Evolutionary conservation across 23 tunicate genomes (phyloP).

Genomic region (Corella eumyota): DNA sequence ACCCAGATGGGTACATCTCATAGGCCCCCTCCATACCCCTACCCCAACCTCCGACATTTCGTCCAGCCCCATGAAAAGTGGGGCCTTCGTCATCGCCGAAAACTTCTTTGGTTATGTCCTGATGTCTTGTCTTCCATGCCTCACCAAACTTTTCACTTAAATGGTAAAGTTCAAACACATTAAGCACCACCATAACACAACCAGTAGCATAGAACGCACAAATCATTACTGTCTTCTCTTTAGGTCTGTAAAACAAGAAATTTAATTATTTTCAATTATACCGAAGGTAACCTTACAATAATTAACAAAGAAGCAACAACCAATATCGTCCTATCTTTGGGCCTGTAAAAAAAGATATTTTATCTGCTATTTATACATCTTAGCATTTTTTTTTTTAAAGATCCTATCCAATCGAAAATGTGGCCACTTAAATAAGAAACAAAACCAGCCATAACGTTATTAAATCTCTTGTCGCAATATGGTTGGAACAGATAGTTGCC

Average conservation of each 20-base stretch:
- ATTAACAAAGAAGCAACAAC: too few species aligned
- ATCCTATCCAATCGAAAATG: too few species aligned
- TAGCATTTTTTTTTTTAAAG: too few species aligned
- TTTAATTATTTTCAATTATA: too few species aligned
- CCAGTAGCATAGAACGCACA: conserved; percentile 69
- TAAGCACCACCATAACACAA: conserved; percentile 70
- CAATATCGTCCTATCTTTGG: too few species aligned
- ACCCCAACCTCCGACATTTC: conserved; percentile 23
- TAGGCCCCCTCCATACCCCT: conserved; percentile 47
- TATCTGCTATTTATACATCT: too few species aligned
- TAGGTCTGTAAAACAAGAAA: conserved; percentile 77
- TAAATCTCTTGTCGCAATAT: too few species aligned
- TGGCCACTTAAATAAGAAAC: too few species aligned
- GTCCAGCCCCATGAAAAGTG: conserved; percentile 33
- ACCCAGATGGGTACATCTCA: conserved; percentile 36
- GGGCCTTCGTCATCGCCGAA: conserved; percentile 69
- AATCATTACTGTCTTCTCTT: conserved; percentile 73
- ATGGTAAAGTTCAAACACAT: conserved; percentile 43
- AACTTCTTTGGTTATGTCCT: conserved; percentile 64
- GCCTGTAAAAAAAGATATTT: too few species aligned
- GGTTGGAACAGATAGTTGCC: too few species aligned
- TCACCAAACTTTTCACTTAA: conserved; percentile 43
- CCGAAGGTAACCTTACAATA: too few species aligned
- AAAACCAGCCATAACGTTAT: too few species aligned
- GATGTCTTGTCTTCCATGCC: conserved; percentile 55